Evolutionary conservation across 1,140 invertebrate genomes (phyloP).

Genomic region (Rhyacophila brunnea): DNA sequence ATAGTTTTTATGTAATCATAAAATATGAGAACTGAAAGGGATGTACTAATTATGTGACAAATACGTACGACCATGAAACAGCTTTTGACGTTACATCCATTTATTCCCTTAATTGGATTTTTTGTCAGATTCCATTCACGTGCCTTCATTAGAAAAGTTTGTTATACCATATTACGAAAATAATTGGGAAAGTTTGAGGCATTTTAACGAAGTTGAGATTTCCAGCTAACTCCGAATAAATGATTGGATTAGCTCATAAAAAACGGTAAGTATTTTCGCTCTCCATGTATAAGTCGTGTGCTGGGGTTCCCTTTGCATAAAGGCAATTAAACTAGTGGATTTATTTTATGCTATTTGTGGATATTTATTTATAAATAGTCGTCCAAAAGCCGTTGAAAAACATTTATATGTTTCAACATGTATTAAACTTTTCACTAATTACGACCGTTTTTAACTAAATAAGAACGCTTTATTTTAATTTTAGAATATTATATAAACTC

Average conservation of each 20-base stretch:
- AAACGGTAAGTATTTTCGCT: too few relatives aligned
- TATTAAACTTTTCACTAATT: too few relatives aligned
- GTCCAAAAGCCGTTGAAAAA: too few relatives aligned
- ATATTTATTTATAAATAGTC: background rate
- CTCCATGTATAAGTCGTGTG: too few relatives aligned
- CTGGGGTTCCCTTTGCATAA: too few relatives aligned
- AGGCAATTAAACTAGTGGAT: background rate
- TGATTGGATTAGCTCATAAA: constrained; percentile 27
- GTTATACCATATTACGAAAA: constrained; percentile 35
- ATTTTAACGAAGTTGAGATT: constrained; percentile 34
- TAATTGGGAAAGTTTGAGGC: constrained; percentile 35
- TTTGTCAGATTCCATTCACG: constrained; percentile 35
- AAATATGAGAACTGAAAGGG: background rate
- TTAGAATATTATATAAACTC: too few relatives aligned
- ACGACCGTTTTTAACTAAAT: too few relatives aligned
- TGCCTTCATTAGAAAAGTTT: constrained; percentile 33
- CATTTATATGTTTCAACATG: too few relatives aligned
- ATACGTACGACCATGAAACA: background rate
- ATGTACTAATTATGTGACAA: background rate
- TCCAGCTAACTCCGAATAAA: constrained; percentile 26
- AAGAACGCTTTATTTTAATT: too few relatives aligned
- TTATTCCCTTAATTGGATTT: constrained; percentile 31
- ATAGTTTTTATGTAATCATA: too few relatives aligned
- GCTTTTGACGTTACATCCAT: constrained; percentile 19
- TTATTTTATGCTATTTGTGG: background rate